Conservation (phyloP, 2,113 vertebrate species). For the Propithecus coquereli region DNA sequence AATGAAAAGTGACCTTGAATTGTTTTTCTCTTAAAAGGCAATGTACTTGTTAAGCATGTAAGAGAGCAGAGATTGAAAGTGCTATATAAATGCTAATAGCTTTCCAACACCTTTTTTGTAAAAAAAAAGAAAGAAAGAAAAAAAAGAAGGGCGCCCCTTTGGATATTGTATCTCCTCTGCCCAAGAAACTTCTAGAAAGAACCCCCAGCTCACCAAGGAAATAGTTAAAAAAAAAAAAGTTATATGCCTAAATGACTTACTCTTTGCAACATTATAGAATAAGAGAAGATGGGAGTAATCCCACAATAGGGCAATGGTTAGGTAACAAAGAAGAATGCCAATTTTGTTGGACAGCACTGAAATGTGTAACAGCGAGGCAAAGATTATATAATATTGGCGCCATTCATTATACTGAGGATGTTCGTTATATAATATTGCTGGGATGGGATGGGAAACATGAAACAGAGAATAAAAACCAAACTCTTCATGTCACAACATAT, state of each 20-base stretch:
- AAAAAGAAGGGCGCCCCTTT: neutral
- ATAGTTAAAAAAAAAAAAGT: neutral
- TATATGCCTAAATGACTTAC: neutral
- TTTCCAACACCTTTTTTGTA: neutral
- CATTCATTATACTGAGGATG: neutral
- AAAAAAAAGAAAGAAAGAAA: neutral
- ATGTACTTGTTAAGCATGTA: neutral
- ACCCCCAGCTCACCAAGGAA: neutral
- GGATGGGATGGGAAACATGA: neutral
- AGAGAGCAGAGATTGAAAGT: neutral
- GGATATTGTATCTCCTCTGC: neutral
- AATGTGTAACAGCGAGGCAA: neutral
- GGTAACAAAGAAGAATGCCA: too few species aligned
- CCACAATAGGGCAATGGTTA: neutral
- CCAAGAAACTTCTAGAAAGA: conserved; percentile 5
- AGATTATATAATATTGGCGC: neutral
- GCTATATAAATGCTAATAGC: neutral
- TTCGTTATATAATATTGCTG: neutral
- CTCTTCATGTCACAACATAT: neutral
- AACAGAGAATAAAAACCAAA: neutral
- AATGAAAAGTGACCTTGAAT: neutral
- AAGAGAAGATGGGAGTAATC: neutral
- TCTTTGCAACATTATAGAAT: neutral
- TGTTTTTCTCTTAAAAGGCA: neutral
- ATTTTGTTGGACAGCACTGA: neutral